A percentile compares a stretch with the other conserved stretches of the same genome.
phyloP scores from a whole-genome alignment of 2,888 invertebrate genomes.

The Drosophila demipolita region DNA sequence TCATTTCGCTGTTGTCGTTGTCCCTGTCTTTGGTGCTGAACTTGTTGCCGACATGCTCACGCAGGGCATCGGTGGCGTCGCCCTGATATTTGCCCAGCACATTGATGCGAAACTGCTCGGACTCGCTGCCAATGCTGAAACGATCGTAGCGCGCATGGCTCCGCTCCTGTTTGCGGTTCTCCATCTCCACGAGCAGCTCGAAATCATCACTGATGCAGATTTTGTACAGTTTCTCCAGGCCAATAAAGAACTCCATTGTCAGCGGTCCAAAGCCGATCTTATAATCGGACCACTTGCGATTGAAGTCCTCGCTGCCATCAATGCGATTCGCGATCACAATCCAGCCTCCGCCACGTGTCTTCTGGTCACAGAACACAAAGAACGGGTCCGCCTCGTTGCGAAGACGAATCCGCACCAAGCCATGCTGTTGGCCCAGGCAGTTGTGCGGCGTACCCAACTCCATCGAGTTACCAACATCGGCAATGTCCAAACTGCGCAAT shows the following conservation, averaged over 20 bases:
- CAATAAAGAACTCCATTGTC: conserved; percentile 61
- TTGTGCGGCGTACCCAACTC: conserved; percentile 48
- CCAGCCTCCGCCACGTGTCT: conserved; percentile 65
- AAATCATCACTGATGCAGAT: conserved; percentile 54
- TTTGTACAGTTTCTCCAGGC: conserved; percentile 64
- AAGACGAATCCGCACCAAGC: conserved; percentile 59
- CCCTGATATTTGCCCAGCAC: conserved; percentile 58
- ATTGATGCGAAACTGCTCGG: conserved; percentile 63
- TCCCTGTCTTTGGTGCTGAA: conserved; percentile 59
- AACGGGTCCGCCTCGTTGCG: conserved; percentile 47
- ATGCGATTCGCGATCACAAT: conserved; percentile 57
- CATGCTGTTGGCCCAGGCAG: conserved; percentile 59
- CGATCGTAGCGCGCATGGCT: conserved; percentile 63
- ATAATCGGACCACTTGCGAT: conserved; percentile 69
- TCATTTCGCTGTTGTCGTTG: conserved; percentile 51
- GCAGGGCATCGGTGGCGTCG: conserved; percentile 61
- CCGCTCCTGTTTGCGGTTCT: conserved; percentile 59
- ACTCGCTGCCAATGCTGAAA: conserved; percentile 62
- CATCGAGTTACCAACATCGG: neutral
- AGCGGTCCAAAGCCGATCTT: conserved; percentile 59
- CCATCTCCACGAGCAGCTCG: conserved; percentile 60
- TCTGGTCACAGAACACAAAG: conserved; percentile 65
- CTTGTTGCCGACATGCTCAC: conserved; percentile 60
- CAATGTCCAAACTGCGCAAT: neutral
- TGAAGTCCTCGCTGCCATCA: conserved; percentile 62